Percentiles rank a stretch among this genome's conserved stretches.
phyloP scores from a whole-genome alignment of 2,797 vertebrate genomes.

The Notoglanidium macrostoma region DNA sequence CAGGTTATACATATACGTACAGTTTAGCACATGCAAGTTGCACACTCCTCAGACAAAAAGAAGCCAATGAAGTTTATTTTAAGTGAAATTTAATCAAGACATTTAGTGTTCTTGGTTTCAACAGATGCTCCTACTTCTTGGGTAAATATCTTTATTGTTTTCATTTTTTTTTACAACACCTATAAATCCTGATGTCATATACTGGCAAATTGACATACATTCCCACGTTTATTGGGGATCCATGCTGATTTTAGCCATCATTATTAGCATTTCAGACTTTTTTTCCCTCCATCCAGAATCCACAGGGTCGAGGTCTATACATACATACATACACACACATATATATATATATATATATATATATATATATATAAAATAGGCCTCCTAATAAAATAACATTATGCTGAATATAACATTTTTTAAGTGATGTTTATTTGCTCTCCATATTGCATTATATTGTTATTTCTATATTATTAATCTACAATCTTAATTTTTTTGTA shows the following conservation, averaged over 20 bases:
- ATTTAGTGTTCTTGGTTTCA: not conserved
- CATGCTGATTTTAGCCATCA: not conserved
- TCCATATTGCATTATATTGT: not conserved
- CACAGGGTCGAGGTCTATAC: too few species aligned
- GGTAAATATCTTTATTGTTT: too few species aligned
- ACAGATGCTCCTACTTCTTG: not conserved
- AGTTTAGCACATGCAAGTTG: not conserved
- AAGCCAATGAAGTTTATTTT: not conserved
- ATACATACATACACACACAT: too few species aligned
- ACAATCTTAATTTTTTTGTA: too few species aligned
- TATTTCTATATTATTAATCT: not conserved
- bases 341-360: too few species aligned
- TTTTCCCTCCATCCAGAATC: not conserved
- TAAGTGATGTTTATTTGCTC: not conserved
- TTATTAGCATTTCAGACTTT: not conserved
- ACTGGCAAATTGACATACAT: not conserved
- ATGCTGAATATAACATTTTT: not conserved
- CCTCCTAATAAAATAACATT: too few species aligned
- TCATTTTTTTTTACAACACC: too few species aligned
- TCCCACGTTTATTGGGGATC: not conserved
- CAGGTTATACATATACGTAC: too few species aligned
- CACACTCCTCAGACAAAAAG: not conserved
- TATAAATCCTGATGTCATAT: not conserved
- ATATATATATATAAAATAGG: too few species aligned
- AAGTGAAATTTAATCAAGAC: not conserved